Conservation (phyloP, 2,113 vertebrate genomes). For the Orcinus orca region DNA sequence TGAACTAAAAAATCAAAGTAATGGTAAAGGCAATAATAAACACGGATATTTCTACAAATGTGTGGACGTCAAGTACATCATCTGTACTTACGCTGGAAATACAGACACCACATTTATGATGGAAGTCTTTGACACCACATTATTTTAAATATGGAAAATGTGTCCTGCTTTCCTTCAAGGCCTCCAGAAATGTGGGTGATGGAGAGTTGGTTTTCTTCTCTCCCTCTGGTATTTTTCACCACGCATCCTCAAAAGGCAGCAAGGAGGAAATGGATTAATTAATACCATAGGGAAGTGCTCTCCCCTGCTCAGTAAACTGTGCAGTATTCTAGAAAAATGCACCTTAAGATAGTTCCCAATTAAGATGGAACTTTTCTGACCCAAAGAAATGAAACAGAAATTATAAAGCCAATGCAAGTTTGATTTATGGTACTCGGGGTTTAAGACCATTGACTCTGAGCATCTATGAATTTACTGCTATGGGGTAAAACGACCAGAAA, state of each 20-base stretch:
- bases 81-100: fast-evolving
- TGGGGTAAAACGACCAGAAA: not conserved
- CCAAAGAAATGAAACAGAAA: not conserved
- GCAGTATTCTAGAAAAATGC: fast-evolving
- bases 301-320: too few relatives aligned
- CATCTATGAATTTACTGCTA: not conserved
- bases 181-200: fast-evolving
- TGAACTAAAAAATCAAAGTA: too few relatives aligned
- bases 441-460: not conserved
- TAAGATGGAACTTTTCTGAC: too few relatives aligned
- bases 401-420: not conserved
- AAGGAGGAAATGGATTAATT: not conserved
- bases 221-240: not conserved
- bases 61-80: fast-evolving
- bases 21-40: not conserved
- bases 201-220: not conserved
- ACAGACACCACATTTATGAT: not conserved
- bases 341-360: fast-evolving
- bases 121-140: fast-evolving
- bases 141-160: not conserved
- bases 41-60: not conserved
- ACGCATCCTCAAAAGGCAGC: fast-evolving
- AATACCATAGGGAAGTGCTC: fast-evolving
- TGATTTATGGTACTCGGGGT: too few relatives aligned
- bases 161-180: fast-evolving